Evolutionary conservation across 2,797 vertebrate species (phyloP), one percentile per base, ranked within the genome.

Genomic region (Clarias laeviceps): DNA sequence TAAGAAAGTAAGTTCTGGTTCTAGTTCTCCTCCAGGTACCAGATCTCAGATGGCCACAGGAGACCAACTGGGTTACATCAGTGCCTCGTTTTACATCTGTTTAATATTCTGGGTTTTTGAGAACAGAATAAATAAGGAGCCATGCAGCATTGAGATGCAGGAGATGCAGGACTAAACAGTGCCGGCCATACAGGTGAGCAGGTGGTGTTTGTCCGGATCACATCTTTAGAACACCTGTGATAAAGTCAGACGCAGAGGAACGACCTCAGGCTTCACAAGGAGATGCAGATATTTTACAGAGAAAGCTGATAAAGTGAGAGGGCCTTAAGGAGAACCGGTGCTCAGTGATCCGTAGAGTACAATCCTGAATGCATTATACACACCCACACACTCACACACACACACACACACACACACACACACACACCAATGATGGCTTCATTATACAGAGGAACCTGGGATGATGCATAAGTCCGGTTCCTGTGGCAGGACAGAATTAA

Each of bases 301-400:
- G 22, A 27, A 32, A 64, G 77, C 77, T 80, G 59, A 80, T 80
- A 64, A 64, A 45, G 77, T 80, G 34, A 62, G 34, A 22, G 4
- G 77, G 40, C 77, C 57, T 62, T 79, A 34, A 79, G 77, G 34
- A 62, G 77, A 80, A 62, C 34, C 57, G 8, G 11, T 15, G 29
- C 20, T 15, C 84, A 64, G 27, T 77, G 84, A 82, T 86, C 80
- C 80, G 18, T 45, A 37, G 59, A 64, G n/a, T 65, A 66, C 61
- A 40, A 3, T 27, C 20, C 84, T 77, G 84, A 86, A 80, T 85
- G 56, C 20, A 69, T 70, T 62, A 85, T 32, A 17, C 66, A 80
- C 27, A 65, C 66, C 37, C 18, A 65, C 24, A 65, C 24, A 65
- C 62, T 18, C 62, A 14, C 7, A 69, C 5, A 69, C 29, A 69